Base-by-base conservation (phyloP, 2,888 invertebrate species). In the Cylloceria caligata region DNA sequence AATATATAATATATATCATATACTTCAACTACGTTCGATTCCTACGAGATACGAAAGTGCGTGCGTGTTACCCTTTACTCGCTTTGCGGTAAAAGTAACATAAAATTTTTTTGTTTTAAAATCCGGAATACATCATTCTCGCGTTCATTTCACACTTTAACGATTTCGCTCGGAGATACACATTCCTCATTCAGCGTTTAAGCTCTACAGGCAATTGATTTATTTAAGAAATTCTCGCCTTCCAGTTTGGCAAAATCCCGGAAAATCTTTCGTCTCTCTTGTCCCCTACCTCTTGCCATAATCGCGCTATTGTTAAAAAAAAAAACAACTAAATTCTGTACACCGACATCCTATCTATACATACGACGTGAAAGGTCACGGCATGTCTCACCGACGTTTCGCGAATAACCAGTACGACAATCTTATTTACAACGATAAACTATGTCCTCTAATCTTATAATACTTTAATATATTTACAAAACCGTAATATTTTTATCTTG, bases 381-480 rank as follows among this genome's bases (percentile, higher is more conserved):
- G 6, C 42, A 47, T 13, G 19, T 67, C n/a, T 69, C 42, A 16
- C 13, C 24, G 47, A 81, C 64, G 47, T 39, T 57, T 47, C 55
- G 68, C 64, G 68, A 57, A 73, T 65, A 73, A 45, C 67, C 76
- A 24, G n/a, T 57, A 60, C 78, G 65, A 74, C 80, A 52, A 79
- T 82, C 69, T 81, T 89, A 89, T 89, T 88, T 89, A 89, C 89
- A 89, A 84, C 86, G 79, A 84, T 81, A 81, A 76, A 80, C 87
- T 89, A 89, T 77, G 52, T 52, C 47, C 74, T 72, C 88, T 82
- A 74, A 67, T 81, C 74, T 68, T 78, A 77, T 81, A 87, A 89
- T 85, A 85, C 62, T 84, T 83, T 86, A 68, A 83, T 78, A 73
- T 88, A 88, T 88, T 86, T 88, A 88, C 88, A 88, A 75, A 77